Evolutionary conservation across 2,113 vertebrate species (phyloP).

Genomic region (Centropristis striata): DNA sequence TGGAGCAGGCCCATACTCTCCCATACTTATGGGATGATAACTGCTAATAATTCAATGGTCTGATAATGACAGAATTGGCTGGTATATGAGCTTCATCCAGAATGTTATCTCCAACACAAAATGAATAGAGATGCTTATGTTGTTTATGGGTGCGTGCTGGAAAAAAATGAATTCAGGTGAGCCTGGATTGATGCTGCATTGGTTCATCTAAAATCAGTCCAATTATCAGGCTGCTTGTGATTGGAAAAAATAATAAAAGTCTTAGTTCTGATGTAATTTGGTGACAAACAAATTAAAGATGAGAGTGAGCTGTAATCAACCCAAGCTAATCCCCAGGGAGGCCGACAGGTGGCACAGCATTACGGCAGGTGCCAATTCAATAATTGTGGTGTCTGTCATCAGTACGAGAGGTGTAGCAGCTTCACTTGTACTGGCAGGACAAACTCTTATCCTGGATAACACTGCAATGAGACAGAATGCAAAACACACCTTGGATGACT

Average conservation of each 20-base stretch:
- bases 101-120: too few species aligned
- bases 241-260: neutral
- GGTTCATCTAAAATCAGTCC: neutral
- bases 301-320: constrained; percentile 7
- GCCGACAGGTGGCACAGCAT: constrained; percentile 8
- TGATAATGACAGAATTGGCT: too few species aligned
- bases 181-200: too few species aligned
- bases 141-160: too few species aligned
- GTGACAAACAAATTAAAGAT: neutral
- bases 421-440: neutral
- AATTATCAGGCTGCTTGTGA: neutral
- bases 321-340: neutral
- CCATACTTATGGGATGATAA: too few species aligned
- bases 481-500: neutral
- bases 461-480: neutral
- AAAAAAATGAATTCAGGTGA: too few species aligned
- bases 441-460: neutral
- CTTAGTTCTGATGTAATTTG: neutral
- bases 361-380: constrained; percentile 2
- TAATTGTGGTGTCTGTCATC: neutral
- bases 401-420: constrained; percentile 4
- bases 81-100: too few species aligned
- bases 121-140: too few species aligned
- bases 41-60: too few species aligned
- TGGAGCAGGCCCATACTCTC: too few species aligned